Conservation (phyloP, 1,140 invertebrate species). For the Pseudomyrmex pallidus region DNA sequence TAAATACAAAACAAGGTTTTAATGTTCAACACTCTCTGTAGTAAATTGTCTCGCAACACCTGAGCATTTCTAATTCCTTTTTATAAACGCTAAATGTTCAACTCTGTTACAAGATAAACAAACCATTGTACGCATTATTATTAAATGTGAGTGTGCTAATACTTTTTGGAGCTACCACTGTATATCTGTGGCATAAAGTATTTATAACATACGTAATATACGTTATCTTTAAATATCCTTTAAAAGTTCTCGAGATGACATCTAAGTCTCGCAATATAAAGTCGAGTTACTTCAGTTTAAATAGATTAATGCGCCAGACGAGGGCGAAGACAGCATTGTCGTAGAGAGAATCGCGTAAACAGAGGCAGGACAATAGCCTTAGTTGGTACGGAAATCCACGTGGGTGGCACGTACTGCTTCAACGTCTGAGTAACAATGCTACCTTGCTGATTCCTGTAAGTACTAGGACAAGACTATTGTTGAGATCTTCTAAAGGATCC, state of each 20-base stretch:
- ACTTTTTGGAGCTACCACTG: too few species aligned
- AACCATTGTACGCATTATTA: too few species aligned
- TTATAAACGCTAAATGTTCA: too few species aligned
- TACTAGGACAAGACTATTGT: slow-evolving; percentile 41
- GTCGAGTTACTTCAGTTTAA: not conserved
- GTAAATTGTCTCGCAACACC: too few species aligned
- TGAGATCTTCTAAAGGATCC: slow-evolving; percentile 33
- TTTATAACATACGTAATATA: too few species aligned
- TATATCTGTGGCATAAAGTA: too few species aligned
- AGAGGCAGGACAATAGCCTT: slow-evolving; percentile 24
- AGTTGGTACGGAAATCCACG: slow-evolving; percentile 2
- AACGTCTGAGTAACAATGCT: slow-evolving; percentile 37
- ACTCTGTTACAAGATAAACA: too few species aligned
- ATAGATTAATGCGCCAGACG: not conserved
- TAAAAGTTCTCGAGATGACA: not conserved
- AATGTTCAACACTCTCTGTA: too few species aligned
- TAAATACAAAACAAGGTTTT: too few species aligned
- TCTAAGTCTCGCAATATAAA: not conserved
- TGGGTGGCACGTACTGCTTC: slow-evolving; percentile 21
- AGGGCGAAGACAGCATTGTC: not conserved
- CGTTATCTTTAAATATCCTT: too few species aligned
- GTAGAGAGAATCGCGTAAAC: not conserved
- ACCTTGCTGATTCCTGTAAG: slow-evolving; percentile 43
- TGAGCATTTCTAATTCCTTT: too few species aligned
- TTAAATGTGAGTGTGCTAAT: too few species aligned